These are phyloP conservation scores for Drosophila nigrodunni DNA, from an alignment of 1,140 invertebrate genomes.

Conservation along the genomic window DNA sequence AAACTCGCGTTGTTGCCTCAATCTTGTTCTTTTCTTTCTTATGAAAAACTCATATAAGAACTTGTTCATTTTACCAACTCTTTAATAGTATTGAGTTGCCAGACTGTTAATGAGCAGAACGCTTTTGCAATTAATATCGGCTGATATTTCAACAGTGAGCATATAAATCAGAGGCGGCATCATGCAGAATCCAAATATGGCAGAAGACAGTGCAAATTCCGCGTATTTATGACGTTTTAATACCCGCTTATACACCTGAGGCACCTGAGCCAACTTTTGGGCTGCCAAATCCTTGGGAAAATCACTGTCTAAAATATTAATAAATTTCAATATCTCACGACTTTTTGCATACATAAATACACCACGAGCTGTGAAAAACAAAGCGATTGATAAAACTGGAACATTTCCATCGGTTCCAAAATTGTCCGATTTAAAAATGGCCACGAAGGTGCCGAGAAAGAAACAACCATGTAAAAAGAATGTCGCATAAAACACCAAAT, in stretches of 20 bases:
- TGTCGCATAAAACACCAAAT: not conserved
- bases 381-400: conserved; percentile 40
- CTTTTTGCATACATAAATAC: conserved; percentile 44
- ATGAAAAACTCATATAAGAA: too few species aligned
- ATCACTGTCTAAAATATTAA: conserved; percentile 49
- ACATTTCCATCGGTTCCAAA: conserved; percentile 29
- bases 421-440: not conserved
- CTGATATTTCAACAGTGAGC: too few species aligned
- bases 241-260: conserved; percentile 5
- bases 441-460: not conserved
- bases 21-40: too few species aligned
- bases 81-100: too few species aligned
- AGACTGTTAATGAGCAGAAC: too few species aligned
- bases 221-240: conserved; percentile 33
- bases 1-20: too few species aligned
- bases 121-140: too few species aligned
- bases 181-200: not conserved
- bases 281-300: conserved; percentile 32
- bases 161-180: conserved; percentile 42
- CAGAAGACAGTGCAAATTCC: not conserved
- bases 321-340: conserved; percentile 39
- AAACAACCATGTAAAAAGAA: not conserved
- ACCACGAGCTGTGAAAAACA: conserved; percentile 53
- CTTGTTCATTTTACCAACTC: too few species aligned
- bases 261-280: conserved; percentile 26